A percentile compares a stretch with the other conserved stretches of the same genome.
Conservation (phyloP, 2,888 invertebrate genomes). For the Adelphocoris suturalis region DNA sequence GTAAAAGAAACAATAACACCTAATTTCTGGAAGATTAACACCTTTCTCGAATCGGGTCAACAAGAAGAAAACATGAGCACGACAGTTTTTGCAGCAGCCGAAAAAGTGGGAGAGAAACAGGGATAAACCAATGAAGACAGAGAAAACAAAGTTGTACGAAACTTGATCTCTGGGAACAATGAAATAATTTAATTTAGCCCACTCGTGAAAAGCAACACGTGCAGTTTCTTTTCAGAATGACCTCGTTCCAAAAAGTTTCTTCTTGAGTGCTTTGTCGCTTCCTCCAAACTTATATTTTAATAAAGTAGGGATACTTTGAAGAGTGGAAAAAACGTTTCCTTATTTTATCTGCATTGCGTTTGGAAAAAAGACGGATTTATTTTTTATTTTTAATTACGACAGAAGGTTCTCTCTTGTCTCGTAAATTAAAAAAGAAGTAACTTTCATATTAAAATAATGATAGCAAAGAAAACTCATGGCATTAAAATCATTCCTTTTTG, state of each 20-base stretch:
- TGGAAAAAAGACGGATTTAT: background rate
- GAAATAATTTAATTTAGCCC: conserved; percentile 4
- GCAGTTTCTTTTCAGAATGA: conserved; percentile 46
- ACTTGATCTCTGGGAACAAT: conserved; percentile 9
- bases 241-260: background rate
- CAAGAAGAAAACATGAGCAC: no score
- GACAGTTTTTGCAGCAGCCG: no score
- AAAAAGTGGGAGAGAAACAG: background rate
- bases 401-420: background rate
- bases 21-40: no score
- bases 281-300: conserved; percentile 1
- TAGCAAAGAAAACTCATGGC: no score
- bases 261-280: conserved; percentile 15
- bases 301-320: background rate
- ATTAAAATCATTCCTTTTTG: no score
- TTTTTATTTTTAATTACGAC: conserved; percentile 25
- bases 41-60: no score
- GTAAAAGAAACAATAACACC: no score
- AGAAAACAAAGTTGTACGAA: conserved; percentile 9
- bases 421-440: no score
- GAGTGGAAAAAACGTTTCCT: background rate
- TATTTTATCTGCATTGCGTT: conserved; percentile 3
- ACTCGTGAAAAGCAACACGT: conserved; percentile 57
- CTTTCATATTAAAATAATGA: no score
- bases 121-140: background rate